A percentile compares a stretch with the other conserved stretches of the same genome.
Evolutionary conservation across 1,140 invertebrate species (phyloP).

Genomic region (Lethocerus indicus): DNA sequence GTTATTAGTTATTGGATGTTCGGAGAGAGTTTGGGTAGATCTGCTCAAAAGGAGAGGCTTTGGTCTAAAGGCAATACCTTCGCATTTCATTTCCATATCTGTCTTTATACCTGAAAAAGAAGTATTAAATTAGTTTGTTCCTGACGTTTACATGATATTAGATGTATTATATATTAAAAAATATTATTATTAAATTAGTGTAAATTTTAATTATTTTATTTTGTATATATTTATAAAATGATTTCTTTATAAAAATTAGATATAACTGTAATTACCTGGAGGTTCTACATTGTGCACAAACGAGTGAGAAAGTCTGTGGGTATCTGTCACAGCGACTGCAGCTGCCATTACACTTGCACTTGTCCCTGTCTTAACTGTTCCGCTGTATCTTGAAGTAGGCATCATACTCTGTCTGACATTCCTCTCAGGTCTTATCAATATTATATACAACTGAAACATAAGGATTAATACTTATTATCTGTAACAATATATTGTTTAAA

Average conservation of each 20-base stretch:
- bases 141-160: too few species aligned
- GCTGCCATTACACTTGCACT: slow-evolving; percentile 16
- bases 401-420: slow-evolving; percentile 87
- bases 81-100: slow-evolving; percentile 10
- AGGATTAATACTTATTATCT: not conserved
- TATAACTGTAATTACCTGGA: slow-evolving; percentile 2
- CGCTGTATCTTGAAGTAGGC: slow-evolving; percentile 27
- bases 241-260: not conserved
- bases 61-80: slow-evolving; percentile 5
- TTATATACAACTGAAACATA: slow-evolving; percentile 68
- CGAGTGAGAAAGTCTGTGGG: slow-evolving; percentile 1
- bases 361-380: slow-evolving; percentile 16
- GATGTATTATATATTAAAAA: too few species aligned
- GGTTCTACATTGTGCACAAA: slow-evolving; percentile 1
- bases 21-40: slow-evolving; percentile 8
- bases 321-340: slow-evolving; percentile 14
- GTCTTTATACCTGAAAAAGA: slow-evolving; percentile 1
- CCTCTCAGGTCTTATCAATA: slow-evolving; percentile 75
- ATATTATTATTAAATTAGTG: not conserved
- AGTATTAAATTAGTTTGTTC: not conserved
- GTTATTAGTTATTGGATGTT: slow-evolving; percentile 7
- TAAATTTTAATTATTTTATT: not conserved
- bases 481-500: not conserved
- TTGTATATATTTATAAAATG: not conserved
- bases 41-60: slow-evolving; percentile 10